phyloP scores from a whole-genome alignment of 30 jellyfish, hydroid and myxozoan species.

The Chrysaora quinquecirrha region DNA sequence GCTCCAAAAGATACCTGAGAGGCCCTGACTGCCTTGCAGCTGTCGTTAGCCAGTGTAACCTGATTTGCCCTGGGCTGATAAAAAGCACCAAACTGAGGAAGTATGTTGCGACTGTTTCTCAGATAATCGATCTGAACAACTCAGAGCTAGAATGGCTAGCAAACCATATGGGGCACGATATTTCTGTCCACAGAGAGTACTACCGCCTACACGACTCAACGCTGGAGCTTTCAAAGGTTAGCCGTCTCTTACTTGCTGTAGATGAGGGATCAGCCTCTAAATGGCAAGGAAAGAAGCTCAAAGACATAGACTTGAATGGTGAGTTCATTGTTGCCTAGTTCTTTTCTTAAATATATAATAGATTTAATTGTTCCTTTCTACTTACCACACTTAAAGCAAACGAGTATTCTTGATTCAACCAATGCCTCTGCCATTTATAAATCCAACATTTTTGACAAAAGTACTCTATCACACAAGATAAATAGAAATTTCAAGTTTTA shows the following conservation, averaged over 20 bases:
- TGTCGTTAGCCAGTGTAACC: not conserved
- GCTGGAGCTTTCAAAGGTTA: slow-evolving; percentile 54
- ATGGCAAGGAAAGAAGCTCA: slow-evolving; percentile 40
- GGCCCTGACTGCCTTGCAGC: slow-evolving; percentile 61
- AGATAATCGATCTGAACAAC: slow-evolving; percentile 42
- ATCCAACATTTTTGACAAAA: not conserved
- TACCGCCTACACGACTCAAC: slow-evolving; percentile 44
- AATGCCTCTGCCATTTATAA: not conserved
- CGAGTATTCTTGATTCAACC: not conserved
- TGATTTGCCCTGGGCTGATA: slow-evolving; percentile 29
- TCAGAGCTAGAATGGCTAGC: slow-evolving; percentile 57
- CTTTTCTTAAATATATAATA: not conserved
- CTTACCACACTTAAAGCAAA: not conserved
- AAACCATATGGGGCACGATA: slow-evolving; percentile 37
- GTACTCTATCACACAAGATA: not conserved
- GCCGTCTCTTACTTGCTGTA: slow-evolving; percentile 36
- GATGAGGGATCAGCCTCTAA: slow-evolving; percentile 53
- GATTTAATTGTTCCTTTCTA: not conserved
- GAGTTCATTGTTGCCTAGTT: not conserved
- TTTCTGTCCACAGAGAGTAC: not conserved
- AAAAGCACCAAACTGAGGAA: slow-evolving; percentile 50
- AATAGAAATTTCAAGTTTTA: too few species aligned
- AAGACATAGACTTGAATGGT: slow-evolving; percentile 50
- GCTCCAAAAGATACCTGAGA: slow-evolving; percentile 31
- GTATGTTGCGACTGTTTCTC: slow-evolving; percentile 55